phyloP scores from a whole-genome alignment of 2,113 vertebrate genomes.

The Colinus virginianus region DNA sequence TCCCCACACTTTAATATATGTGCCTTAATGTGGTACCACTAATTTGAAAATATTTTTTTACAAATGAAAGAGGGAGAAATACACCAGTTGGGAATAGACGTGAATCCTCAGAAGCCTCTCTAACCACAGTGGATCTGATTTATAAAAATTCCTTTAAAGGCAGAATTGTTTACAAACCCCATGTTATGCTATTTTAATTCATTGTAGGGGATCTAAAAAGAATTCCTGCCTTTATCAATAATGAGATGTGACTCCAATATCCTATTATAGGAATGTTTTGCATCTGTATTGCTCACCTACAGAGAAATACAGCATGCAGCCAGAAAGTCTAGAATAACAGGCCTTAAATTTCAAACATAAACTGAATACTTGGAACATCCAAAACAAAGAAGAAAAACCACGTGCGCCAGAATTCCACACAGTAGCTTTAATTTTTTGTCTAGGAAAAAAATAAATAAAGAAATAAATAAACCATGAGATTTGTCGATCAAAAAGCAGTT shows the following conservation, averaged over 20 bases:
- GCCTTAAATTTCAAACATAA: neutral
- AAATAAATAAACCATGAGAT: neutral
- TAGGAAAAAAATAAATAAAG: constrained; percentile 4
- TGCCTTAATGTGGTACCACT: neutral
- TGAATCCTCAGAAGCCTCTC: neutral
- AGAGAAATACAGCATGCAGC: neutral
- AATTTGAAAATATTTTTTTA: constrained; percentile 26
- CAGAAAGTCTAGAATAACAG: neutral
- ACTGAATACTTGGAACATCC: neutral
- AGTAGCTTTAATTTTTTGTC: neutral
- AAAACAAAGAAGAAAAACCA: neutral
- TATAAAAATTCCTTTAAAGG: neutral
- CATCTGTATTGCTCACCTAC: neutral
- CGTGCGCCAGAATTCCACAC: neutral
- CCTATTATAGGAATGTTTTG: neutral
- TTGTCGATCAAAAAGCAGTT: neutral
- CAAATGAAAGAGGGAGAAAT: constrained; percentile 9
- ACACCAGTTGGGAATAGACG: neutral
- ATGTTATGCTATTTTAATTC: neutral
- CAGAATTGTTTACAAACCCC: constrained; percentile 4
- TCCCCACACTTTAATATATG: neutral
- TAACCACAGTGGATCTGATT: neutral
- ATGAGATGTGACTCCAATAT: neutral
- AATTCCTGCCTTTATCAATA: neutral
- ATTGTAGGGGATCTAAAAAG: neutral